Base-by-base conservation (phyloP, 2,797 vertebrate genomes). In the Falco cherrug region DNA sequence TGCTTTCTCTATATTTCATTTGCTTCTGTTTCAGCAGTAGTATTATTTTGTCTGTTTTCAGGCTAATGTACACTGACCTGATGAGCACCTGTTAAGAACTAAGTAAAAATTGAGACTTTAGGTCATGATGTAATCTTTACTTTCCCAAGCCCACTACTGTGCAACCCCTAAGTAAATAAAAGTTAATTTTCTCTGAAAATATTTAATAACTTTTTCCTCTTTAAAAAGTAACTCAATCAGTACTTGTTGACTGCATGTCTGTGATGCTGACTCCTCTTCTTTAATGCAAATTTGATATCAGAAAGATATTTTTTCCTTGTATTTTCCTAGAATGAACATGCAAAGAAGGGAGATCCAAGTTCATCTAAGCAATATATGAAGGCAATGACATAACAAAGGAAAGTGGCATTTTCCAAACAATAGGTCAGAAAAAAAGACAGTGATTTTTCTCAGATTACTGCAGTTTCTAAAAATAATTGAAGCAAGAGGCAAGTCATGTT, bases 141-240 rank as follows among this genome's bases (percentile, higher is more conserved):
- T 75, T 69, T 88, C n/a, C 10, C 13, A 39, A 89, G 39, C 4
- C 37, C 16, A 19, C 3, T 9, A 35, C 19, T 16, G 35, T 20
- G 8, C 13, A 63, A 11, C 71, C 35, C 35, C 16, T 43, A 87
- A 65, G 37, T 61, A 94, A 76, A 76, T 33, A 87, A 43, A 91
- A 84, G 18, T 41, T 87, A 84, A 77, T 80, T 91, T 95, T 35
- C n/a, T 74, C 63, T 82, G 59, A 86, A 93, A 86, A 84, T 92
- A 96, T 77, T 84, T 84, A 89, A 63, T 76, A 83, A 80, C 1
- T 4, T 68, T 87, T 82, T 60, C 35, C 47, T 80, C 48, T 76
- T 75, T 81, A n/a, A 92, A 73, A 84, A 84, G 35, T 56, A 90
- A 93, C 91, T 75, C 33, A 70, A 61, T 37, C 43, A 51, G 21